Evolutionary conservation across 2,888 invertebrate genomes (phyloP), one percentile per base, ranked within the genome.

Genomic region (Chorisops tibialis): DNA sequence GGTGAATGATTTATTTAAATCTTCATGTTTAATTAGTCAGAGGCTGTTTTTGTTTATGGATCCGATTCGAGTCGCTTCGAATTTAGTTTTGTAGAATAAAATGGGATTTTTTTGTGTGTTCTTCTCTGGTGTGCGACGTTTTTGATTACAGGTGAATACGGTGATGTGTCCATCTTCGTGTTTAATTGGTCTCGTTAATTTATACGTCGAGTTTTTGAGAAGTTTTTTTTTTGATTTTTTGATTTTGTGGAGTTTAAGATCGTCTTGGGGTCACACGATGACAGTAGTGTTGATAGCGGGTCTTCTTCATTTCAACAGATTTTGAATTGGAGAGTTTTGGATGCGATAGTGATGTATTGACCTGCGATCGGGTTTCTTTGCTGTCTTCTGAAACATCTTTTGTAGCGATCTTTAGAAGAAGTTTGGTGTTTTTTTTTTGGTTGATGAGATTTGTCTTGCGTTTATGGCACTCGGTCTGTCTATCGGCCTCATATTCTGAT

Each of bases 171-270:
- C 22, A n/a, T 48, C 48, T 63, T 56, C 52, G 56, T 61, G 49
- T 60, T 63, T 63, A 63, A 63, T 63, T 63, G 63, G 63, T 63
- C 61, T 63, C 63, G 59, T 63, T 63, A 63, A 63, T 63, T 60
- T 63, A 50, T 48, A 61, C 63, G 58, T 63, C 60, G 61, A 63
- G 50, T 60, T 56, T 45, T 45, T 30, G 4, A 14, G 4, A 4
- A 9, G 16, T 4, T 39, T 14, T 39, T 39, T 3, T 5, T 39
- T 14, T 12, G 12, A 11, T 37, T 37, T 39, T 39, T 39, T 9
- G 3, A 39, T 39, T 39, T 39, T 39, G 12, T n/a, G n/a, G n/a
- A n/a, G 30, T 30, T 9, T 30, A 30, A 1, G 9, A 30, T 30
- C 30, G n/a, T 30, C 30, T 39, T 39, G 43, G 43, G 9, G 30